Base-by-base conservation (phyloP, 2,888 invertebrate species). In the Andrena hattorfiana region DNA sequence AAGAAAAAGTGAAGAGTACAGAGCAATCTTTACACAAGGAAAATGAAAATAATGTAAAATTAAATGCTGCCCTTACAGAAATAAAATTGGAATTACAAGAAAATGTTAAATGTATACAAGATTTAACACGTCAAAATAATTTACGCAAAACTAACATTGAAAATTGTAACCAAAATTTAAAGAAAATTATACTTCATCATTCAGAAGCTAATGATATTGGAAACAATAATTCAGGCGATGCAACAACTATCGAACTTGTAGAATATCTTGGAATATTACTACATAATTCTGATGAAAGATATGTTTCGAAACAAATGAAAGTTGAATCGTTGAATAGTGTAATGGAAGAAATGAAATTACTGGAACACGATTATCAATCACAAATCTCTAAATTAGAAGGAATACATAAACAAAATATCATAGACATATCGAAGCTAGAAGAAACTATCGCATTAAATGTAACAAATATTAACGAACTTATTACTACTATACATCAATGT, bases 81-180 rank as follows among this genome's bases (percentile, higher is more conserved):
- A 51, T 64, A n/a, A 72, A 85, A 42, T 74, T n/a, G 16, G 67
- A 83, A 4, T 7, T 75, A 60, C 10, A 54, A 26, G 68, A 85
- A 71, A 60, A 80, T 48, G 10, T 83, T 48, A 63, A 80, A 70
- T 60, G 28, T 68, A 79, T 85, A 35, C 56, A 79, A 42, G 30
- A 77, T n/a, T 74, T 85, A 10, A 66, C 71, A 54, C 48, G 83
- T 42, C 74, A 84, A 56, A 87, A 62, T 66, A 64, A 80, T 64
- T 59, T 16, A 6, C 70, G 79, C 35, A 76, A 77, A 77, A 60
- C 51, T 64, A 77, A 56, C 23, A 51, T 73, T 8, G 67, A 85
- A 60, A 23, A 28, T 8, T 82, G 66, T 20, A 70, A 69, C 32
- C 42, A 48, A 51, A 75, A 51, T 68, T 78, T 87, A 2, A 79